A percentile compares a stretch with the other conserved stretches of the same genome.
Conservation (phyloP, 2,888 invertebrate species). For the Plagodis pulveraria region DNA sequence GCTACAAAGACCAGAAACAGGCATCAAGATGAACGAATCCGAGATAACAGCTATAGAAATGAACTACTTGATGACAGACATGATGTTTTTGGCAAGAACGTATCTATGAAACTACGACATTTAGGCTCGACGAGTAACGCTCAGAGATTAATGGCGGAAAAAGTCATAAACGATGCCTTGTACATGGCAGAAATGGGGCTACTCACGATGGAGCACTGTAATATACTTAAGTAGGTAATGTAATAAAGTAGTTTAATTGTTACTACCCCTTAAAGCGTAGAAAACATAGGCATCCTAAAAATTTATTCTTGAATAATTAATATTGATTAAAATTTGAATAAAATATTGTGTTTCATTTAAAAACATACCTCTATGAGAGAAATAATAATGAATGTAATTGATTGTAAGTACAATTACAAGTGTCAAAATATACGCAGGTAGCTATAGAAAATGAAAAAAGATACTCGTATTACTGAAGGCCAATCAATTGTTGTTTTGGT, state of each 20-base stretch:
- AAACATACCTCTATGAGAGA: too few relatives aligned
- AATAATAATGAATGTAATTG: too few relatives aligned
- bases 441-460: too few relatives aligned
- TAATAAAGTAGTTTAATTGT: neutral
- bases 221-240: conserved; percentile 3
- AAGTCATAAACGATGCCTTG: conserved; percentile 33
- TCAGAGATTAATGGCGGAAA: conserved; percentile 32
- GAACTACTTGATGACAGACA: conserved; percentile 15
- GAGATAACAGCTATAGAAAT: neutral
- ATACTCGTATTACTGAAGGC: too few relatives aligned
- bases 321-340: too few relatives aligned
- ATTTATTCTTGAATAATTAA: too few relatives aligned
- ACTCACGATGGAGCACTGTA: conserved; percentile 17
- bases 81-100: conserved; percentile 27
- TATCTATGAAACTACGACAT: conserved; percentile 27
- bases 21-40: neutral
- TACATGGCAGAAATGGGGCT: conserved; percentile 30
- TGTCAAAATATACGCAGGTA: too few relatives aligned
- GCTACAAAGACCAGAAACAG: neutral
- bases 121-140: conserved; percentile 21
- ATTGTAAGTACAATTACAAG: too few relatives aligned
- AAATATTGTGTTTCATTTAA: too few relatives aligned
- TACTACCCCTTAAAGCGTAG: too few relatives aligned
- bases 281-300: too few relatives aligned
- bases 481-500: too few relatives aligned